phyloP scores from a whole-genome alignment of 2,797 vertebrate genomes.

The Tragelaphus eurycerus region DNA sequence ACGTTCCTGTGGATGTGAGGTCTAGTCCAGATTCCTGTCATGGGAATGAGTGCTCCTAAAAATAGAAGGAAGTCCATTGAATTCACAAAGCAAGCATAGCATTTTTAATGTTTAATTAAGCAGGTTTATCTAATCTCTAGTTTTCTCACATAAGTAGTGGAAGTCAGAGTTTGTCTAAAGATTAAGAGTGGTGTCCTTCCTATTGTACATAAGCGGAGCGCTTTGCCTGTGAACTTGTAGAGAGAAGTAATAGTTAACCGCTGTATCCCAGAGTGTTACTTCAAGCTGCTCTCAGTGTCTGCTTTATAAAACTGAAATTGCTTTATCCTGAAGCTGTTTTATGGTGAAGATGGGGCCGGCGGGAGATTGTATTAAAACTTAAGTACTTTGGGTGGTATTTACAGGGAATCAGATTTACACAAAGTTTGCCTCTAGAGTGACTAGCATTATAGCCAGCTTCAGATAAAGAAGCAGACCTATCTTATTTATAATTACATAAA shows the following conservation, averaged over 20 bases:
- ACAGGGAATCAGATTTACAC: not conserved
- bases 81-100: not conserved
- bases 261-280: not conserved
- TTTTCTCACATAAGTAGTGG: not conserved
- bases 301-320: not conserved
- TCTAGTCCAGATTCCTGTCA: not conserved
- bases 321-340: not conserved
- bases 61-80: not conserved
- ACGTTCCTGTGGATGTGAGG: not conserved
- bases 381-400: not conserved
- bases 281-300: not conserved
- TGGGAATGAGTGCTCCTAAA: not conserved
- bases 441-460: not conserved
- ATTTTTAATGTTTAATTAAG: not conserved
- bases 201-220: not conserved
- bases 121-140: not conserved
- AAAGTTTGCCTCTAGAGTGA: not conserved
- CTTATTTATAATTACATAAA: not conserved
- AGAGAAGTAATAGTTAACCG: not conserved
- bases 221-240: not conserved
- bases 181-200: not conserved
- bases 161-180: not conserved
- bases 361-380: not conserved
- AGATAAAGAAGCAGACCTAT: not conserved
- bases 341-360: not conserved